These are phyloP conservation scores for Phalacrocorax brasilianus DNA, from an alignment of 2,113 vertebrate species.

Conservation along the genomic window DNA sequence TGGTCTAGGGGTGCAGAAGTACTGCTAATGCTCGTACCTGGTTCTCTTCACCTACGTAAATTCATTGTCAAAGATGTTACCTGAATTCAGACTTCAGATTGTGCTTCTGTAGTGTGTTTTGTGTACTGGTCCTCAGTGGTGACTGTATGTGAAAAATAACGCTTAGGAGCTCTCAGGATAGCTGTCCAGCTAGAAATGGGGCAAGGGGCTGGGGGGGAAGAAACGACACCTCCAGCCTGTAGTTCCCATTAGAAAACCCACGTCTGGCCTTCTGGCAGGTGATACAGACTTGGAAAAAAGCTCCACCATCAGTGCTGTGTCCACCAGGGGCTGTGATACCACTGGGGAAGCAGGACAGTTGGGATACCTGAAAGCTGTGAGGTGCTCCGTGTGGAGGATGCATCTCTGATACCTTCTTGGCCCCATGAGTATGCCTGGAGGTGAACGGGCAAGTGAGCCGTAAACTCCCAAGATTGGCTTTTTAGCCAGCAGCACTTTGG, in stretches of 20 bases:
- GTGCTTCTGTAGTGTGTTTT: background rate
- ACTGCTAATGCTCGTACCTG: background rate
- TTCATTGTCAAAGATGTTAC: background rate
- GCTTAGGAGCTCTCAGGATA: background rate
- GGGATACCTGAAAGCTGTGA: background rate
- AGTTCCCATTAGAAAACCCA: background rate
- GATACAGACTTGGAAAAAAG: background rate
- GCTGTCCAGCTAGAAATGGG: background rate
- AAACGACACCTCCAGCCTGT: background rate
- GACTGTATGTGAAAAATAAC: background rate
- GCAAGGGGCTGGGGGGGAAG: too few relatives aligned
- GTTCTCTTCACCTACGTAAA: background rate
- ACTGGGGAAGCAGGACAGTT: rapidly evolving
- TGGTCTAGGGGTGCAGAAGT: background rate
- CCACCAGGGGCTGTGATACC: background rate
- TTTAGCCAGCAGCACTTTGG: background rate
- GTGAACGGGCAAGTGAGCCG: background rate
- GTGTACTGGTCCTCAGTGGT: background rate
- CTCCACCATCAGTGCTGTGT: rapidly evolving
- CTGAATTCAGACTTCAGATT: background rate
- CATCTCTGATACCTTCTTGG: background rate
- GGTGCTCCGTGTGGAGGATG: background rate
- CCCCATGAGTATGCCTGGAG: background rate
- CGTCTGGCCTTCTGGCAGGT: background rate
- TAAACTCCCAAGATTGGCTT: background rate